Conservation (phyloP, 2,113 vertebrate species). For the Ceyx melanurus region DNA sequence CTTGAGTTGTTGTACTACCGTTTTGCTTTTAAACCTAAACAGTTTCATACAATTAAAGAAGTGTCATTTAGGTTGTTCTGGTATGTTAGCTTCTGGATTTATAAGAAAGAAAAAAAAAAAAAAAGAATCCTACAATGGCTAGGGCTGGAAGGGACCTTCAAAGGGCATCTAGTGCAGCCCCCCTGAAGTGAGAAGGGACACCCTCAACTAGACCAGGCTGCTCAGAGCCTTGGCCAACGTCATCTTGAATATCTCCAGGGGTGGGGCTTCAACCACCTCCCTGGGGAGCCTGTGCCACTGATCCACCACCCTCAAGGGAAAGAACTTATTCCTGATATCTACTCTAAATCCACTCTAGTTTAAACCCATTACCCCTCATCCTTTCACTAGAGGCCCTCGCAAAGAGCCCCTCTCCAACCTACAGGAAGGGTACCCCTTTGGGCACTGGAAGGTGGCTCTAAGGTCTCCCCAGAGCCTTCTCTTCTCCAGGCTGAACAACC, state of each 20-base stretch:
- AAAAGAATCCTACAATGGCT: neutral
- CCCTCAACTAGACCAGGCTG: neutral
- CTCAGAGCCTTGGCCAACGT: neutral
- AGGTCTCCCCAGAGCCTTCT: too few relatives aligned
- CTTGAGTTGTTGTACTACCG: too few relatives aligned
- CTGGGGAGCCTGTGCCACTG: neutral
- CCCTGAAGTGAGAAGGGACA: neutral
- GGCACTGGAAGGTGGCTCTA: too few relatives aligned
- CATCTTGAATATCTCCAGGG: neutral
- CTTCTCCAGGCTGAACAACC: too few relatives aligned
- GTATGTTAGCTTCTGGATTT: neutral
- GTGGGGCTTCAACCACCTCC: neutral
- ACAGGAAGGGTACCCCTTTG: too few relatives aligned
- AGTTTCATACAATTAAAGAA: neutral
- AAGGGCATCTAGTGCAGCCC: neutral
- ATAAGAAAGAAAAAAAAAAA: neutral
- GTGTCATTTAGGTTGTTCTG: neutral
- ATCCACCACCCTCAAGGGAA: neutral
- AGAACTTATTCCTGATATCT: neutral
- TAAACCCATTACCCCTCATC: neutral
- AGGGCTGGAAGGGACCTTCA: neutral
- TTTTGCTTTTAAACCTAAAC: neutral
- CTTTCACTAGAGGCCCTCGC: too few relatives aligned
- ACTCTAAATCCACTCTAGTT: neutral
- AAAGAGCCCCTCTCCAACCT: too few relatives aligned